These are phyloP conservation scores for Coreius guichenoti DNA, from an alignment of 2,797 vertebrate species.

Conservation along the genomic window DNA sequence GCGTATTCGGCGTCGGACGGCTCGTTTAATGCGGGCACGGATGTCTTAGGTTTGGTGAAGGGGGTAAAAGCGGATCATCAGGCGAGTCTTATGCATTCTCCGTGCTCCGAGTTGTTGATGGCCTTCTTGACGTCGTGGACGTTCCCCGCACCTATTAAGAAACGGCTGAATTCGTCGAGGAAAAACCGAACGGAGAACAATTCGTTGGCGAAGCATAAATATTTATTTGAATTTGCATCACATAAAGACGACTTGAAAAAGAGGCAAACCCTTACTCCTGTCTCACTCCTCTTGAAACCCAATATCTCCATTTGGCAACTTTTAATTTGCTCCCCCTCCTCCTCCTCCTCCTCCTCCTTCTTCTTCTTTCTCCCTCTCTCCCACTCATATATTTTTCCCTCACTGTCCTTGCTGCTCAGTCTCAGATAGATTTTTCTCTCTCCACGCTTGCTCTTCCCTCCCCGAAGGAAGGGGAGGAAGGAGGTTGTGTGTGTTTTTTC, in stretches of 20 bases:
- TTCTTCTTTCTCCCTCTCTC: conserved; percentile 94
- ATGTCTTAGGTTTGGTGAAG: background rate
- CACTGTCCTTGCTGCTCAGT: conserved; percentile 84
- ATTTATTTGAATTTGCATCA: conserved; percentile 83
- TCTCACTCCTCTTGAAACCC: conserved; percentile 97
- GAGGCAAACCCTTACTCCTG: conserved; percentile 85
- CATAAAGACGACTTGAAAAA: conserved; percentile 79
- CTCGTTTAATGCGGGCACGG: background rate
- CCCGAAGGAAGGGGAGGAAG: conserved; percentile 95
- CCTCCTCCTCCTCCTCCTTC: conserved; percentile 83
- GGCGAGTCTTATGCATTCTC: conserved; percentile 1
- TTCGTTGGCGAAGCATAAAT: conserved; percentile 71
- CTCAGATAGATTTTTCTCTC: conserved; percentile 91
- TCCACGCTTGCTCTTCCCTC: conserved; percentile 90
- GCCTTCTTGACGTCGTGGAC: conserved; percentile 74
- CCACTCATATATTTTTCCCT: conserved; percentile 83
- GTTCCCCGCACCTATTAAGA: conserved; percentile 63
- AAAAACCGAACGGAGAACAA: conserved; percentile 68
- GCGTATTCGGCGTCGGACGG: background rate
- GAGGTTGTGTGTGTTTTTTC: conserved; percentile 97
- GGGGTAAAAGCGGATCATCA: background rate
- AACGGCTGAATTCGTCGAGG: conserved; percentile 67
- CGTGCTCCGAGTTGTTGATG: conserved; percentile 33
- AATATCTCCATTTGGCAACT: conserved; percentile 99
- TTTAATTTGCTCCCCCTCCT: conserved; percentile 98